Base-by-base conservation (phyloP, 2,888 invertebrate genomes). In the Cartodere bifasciata region DNA sequence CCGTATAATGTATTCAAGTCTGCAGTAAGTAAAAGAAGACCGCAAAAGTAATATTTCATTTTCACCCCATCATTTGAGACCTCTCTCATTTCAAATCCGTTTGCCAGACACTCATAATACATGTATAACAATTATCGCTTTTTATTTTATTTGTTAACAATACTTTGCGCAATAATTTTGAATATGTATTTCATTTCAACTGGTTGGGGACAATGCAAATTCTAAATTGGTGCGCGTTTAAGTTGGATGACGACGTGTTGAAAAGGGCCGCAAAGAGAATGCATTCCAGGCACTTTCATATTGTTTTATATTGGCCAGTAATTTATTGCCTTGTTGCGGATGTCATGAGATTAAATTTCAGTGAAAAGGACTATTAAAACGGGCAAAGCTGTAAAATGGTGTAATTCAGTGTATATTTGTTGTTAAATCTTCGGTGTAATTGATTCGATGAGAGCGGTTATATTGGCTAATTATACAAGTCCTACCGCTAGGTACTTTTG, bases 251-350 rank as follows among this genome's bases (percentile, higher is more conserved):
- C 46, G 41, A 44, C 43, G 48, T 48, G 50, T 50, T 50, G 52
- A 52, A 50, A 49, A 42, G 39, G 36, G 34, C 30, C 28, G 16
- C 33, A 36, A 49, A 52, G 52, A 56, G 56, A 56, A 56, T 56
- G 52, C 45, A 51, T 56, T 55, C 54, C 53, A 40, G 45, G 41
- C 53, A 50, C 50, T 55, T 53, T 55, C 54, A 53, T 56, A 56
- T 57, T 58, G 56, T 57, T 58, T 58, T 57, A 58, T 58, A 56
- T 56, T 52, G 53, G 53, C 56, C 56, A 58, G 57, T 57, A 56
- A 58, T 58, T 52, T 56, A 56, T 55, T 49, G 53, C 56, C 55
- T 58, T 58, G 56, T 56, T 53, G 48, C 46, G 51, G 53, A 53
- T 49, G 53, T 53, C 54, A 50, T 42, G 48, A 51, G 49, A 56